Evolutionary conservation across 1,140 invertebrate genomes (phyloP).

Genomic region (Drosophila quadrilineata): DNA sequence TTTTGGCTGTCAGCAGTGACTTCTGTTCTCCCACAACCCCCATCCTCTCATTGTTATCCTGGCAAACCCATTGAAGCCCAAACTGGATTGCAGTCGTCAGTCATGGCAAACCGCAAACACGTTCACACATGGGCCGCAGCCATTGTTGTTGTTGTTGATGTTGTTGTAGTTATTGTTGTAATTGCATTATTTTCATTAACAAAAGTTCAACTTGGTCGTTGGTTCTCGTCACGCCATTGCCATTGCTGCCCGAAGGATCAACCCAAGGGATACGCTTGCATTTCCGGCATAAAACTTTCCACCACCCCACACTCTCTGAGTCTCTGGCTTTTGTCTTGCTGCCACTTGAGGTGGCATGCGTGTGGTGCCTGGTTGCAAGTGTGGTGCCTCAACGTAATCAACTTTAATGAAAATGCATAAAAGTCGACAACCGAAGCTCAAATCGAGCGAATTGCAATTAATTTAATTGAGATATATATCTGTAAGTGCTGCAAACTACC

Average conservation of each 20-base stretch:
- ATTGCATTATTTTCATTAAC: conserved; percentile 79
- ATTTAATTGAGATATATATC: conserved; percentile 69
- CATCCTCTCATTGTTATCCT: no score
- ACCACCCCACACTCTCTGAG: no score
- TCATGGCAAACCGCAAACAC: conserved; percentile 62
- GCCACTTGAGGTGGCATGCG: not conserved
- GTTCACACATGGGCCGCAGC: conserved; percentile 69
- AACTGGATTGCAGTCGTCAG: conserved; percentile 26
- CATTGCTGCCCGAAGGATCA: conserved; percentile 4
- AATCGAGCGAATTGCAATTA: conserved; percentile 58
- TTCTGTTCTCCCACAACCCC: not conserved
- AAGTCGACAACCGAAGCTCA: conserved; percentile 25
- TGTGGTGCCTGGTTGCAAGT: not conserved
- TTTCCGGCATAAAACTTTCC: conserved; percentile 55
- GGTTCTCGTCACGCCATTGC: conserved; percentile 41
- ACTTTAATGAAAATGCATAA: conserved; percentile 74
- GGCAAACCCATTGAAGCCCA: not conserved
- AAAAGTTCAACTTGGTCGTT: conserved; percentile 63
- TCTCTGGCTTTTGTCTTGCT: no score
- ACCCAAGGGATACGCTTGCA: conserved; percentile 41
- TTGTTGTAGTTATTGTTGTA: conserved; percentile 29
- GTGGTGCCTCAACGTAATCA: conserved; percentile 44
- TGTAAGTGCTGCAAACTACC: no score
- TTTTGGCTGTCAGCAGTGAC: conserved; percentile 14
- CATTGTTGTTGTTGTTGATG: conserved; percentile 6